Percentiles rank a stretch among this genome's conserved stretches.
Evolutionary conservation across 2,888 invertebrate species (phyloP).

Genomic region (Ectemnius cavifrons): DNA sequence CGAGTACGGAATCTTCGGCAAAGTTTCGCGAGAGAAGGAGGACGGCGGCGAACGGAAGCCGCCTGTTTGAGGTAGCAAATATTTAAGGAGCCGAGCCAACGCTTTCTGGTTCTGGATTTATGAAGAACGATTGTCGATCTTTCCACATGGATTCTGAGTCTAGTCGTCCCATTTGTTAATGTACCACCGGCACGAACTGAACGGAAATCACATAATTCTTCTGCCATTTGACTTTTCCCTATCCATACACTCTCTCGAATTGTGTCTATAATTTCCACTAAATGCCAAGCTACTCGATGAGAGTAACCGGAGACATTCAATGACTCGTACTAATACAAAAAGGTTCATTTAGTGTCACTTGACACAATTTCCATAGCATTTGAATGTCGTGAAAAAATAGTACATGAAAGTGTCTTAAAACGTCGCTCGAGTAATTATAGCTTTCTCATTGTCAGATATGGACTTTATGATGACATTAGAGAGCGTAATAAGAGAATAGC

Average conservation of each 20-base stretch:
- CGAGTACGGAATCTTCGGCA: slow-evolving; percentile 16
- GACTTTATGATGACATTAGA: no score
- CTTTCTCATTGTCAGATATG: no score
- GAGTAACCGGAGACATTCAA: not conserved
- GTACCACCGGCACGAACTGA: not conserved
- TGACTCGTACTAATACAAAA: no score
- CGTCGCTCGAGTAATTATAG: no score
- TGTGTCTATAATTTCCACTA: not conserved
- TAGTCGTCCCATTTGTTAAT: not conserved
- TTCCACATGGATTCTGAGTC: not conserved
- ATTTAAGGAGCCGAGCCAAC: not conserved
- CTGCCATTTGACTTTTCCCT: not conserved
- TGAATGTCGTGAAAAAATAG: no score
- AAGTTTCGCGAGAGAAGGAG: slow-evolving; percentile 16
- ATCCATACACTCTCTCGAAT: slow-evolving; percentile 13
- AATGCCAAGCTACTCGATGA: not conserved
- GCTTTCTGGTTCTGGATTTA: slow-evolving; percentile 9
- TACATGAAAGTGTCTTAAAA: no score
- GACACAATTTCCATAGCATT: no score
- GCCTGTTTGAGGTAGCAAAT: slow-evolving; percentile 3
- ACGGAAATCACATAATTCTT: not conserved
- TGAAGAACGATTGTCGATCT: not conserved
- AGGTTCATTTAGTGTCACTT: no score
- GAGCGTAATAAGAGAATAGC: no score
- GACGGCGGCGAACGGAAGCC: slow-evolving; percentile 2